Base-by-base conservation (phyloP, 2,797 vertebrate genomes). In the Falco rusticolus region DNA sequence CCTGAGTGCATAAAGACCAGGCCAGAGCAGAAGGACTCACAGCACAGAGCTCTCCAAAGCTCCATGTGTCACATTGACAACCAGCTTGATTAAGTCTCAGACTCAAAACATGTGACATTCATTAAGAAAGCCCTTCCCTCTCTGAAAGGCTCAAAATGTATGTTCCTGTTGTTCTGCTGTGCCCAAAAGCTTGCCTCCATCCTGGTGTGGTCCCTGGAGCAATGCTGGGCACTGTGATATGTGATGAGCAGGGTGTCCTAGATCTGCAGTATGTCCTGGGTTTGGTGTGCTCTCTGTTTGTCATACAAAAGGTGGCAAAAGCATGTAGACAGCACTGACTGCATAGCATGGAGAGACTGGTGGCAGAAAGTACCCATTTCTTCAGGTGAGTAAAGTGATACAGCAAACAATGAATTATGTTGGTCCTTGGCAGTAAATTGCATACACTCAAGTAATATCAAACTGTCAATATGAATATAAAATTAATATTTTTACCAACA, bases 391-490 rank as follows among this genome's bases (percentile, higher is more conserved):
- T 83, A 60, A 88, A 94, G 50, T 4, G 2, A 34, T 64, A 75
- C 13, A 78, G 63, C 41, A 94, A 28, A 22, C 93, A 85, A 53
- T 56, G 53, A 93, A 94, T 93, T 94, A 60, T 43, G 57, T 56
- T 34, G 39, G 56, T 64, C 34, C 28, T 60, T 91, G 68, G 37
- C 41, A 95, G 91, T 94, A 11, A 64, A 28, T 85, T 81, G 59
- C 43, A 53, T 63, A 7, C 41, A 13, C 54, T 81, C 37, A 84
- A 88, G 80, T 88, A 83, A 50, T 83, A 84, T 24, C 33, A 93
- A 57, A 48, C 81, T 56, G 89, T 63, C 61, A 47, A 70, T 84
- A 41, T 6, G 2, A 88, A 86, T 66, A 59, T n/a, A 72, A 91
- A 91, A 91, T 24, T 0, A 86, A 90, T 57, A 45, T 53, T 5